These are phyloP conservation scores for Watsonalla cultraria DNA, from an alignment of 2,888 invertebrate species.

Conservation along the genomic window DNA sequence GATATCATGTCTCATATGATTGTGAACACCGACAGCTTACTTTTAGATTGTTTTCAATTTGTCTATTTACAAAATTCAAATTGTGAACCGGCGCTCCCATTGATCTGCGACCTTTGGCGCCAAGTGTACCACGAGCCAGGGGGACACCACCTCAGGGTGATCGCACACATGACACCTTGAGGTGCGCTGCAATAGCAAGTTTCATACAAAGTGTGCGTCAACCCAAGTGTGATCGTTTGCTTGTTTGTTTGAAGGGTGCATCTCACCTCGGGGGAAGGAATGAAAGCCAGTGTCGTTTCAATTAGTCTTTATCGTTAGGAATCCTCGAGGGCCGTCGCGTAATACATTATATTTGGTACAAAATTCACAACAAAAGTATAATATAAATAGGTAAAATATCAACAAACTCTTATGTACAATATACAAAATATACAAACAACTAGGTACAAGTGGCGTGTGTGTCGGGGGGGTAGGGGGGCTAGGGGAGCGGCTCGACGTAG, in stretches of 20 bases:
- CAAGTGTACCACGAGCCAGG: no score
- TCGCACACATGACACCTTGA: no score
- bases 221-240: background rate
- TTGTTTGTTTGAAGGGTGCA: background rate
- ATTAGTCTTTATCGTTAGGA: constrained; percentile 28
- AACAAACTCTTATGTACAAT: constrained; percentile 74
- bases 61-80: no score
- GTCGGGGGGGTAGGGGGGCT: constrained; percentile 30
- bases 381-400: constrained; percentile 75
- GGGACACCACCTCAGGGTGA: no score
- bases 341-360: constrained; percentile 69
- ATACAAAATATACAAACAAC: constrained; percentile 69
- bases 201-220: constrained; percentile 50
- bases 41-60: no score
- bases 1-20: no score
- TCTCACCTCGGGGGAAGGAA: constrained; percentile 1
- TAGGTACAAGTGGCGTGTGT: constrained; percentile 23
- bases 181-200: no score
- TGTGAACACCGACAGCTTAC: no score
- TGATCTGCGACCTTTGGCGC: no score
- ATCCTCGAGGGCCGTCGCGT: constrained; percentile 22
- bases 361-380: constrained; percentile 73
- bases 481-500: constrained; percentile 94
- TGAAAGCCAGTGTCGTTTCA: constrained; percentile 19
- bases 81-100: no score